Percentiles rank a stretch among this genome's conserved stretches.
Conservation (phyloP, 2,113 vertebrate genomes). For the Seriola rivoliana region DNA sequence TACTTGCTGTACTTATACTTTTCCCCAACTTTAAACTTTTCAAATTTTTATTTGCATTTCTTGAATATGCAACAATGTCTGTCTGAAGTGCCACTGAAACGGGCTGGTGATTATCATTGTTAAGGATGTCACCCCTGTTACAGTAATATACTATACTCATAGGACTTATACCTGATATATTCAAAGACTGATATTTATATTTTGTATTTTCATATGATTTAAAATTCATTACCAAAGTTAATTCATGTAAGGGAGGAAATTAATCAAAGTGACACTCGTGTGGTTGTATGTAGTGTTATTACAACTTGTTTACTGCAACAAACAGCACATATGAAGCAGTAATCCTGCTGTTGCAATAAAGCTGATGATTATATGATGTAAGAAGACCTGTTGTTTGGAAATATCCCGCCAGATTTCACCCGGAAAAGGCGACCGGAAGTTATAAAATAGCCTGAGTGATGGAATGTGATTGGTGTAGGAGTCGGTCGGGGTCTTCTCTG, state of each 20-base stretch:
- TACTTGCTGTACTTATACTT: no score
- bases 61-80: not conserved
- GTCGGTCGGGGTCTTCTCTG: not conserved
- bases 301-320: not conserved
- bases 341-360: not conserved
- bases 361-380: not conserved
- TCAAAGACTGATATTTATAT: not conserved
- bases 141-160: not conserved
- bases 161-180: not conserved
- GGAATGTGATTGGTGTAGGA: conserved; percentile 54
- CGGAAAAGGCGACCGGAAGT: not conserved
- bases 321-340: not conserved
- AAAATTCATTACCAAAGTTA: not conserved
- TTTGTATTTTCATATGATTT: not conserved
- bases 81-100: not conserved
- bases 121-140: not conserved
- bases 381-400: conserved; percentile 16
- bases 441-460: fast-evolving
- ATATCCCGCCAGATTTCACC: conserved; percentile 62
- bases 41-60: no score
- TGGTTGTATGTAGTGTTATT: not conserved
- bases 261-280: not conserved
- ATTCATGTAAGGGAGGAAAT: not conserved
- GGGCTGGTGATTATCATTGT: not conserved
- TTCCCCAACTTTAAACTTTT: no score